Percentiles rank a stretch among this genome's conserved stretches.
These are phyloP conservation scores for Poicephalus gulielmi DNA, from an alignment of 2,113 vertebrate species.

Conservation along the genomic window DNA sequence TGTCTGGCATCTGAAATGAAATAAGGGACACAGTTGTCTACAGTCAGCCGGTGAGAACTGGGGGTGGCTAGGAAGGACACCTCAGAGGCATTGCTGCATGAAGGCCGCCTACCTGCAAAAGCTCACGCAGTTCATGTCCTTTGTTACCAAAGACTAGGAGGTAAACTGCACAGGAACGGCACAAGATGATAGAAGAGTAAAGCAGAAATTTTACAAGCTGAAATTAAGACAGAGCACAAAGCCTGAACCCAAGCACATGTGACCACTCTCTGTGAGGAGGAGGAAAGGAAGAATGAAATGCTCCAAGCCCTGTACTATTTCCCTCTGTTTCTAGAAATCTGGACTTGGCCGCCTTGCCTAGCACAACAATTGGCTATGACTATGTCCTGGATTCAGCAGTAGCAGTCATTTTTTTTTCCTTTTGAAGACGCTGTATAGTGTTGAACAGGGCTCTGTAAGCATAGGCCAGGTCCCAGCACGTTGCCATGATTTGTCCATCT, in stretches of 20 bases:
- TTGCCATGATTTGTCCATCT: too few relatives aligned
- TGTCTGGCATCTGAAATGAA: not conserved
- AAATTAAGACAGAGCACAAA: not conserved
- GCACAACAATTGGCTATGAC: not conserved
- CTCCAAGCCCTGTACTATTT: not conserved
- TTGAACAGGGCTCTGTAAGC: too few relatives aligned
- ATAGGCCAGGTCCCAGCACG: too few relatives aligned
- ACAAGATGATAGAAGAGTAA: not conserved
- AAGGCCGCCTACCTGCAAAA: not conserved
- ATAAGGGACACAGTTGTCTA: not conserved
- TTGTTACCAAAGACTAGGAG: not conserved
- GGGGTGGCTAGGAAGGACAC: not conserved
- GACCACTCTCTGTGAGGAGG: not conserved
- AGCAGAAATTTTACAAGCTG: not conserved
- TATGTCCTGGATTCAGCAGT: not conserved
- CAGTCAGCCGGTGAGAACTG: not conserved
- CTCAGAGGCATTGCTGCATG: not conserved
- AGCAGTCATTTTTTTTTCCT: too few relatives aligned
- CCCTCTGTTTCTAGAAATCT: slow-evolving; percentile 1
- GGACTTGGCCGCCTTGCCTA: not conserved
- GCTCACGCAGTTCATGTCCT: not conserved
- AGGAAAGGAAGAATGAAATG: not conserved
- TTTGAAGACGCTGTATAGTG: too few relatives aligned
- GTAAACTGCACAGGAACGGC: not conserved
- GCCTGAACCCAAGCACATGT: rapidly evolving